Conservation (phyloP, 2,113 vertebrate species). For the Propithecus coquereli region DNA sequence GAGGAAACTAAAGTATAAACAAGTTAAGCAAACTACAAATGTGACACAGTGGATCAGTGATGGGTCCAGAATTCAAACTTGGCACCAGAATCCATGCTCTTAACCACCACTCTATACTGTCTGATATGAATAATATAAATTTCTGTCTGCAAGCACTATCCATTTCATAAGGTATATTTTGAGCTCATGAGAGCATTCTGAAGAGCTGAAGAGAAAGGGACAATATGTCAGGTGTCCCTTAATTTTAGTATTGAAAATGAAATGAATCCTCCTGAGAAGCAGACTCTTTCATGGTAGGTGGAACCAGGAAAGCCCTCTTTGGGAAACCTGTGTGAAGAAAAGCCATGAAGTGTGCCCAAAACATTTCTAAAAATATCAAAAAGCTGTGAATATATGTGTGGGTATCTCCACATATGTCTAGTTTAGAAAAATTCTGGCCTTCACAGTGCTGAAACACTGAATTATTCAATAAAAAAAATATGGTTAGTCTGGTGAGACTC, state of each 20-base stretch:
- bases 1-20: not conserved
- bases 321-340: constrained; percentile 14
- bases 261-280: not conserved
- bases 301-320: not conserved
- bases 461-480: constrained; percentile 44
- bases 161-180: not conserved
- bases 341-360: not conserved
- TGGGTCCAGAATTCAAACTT: not conserved
- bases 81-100: not conserved
- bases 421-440: constrained; percentile 30
- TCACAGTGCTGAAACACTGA: constrained; percentile 28
- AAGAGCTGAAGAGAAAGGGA: not conserved
- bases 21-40: not conserved
- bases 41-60: not conserved
- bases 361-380: constrained; percentile 33
- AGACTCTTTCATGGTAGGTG: not conserved
- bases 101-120: not conserved
- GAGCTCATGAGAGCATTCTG: not conserved
- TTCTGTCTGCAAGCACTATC: not conserved
- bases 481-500: not conserved
- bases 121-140: not conserved
- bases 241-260: constrained; percentile 23
- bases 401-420: constrained; percentile 29
- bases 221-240: not conserved
- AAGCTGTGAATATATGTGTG: constrained; percentile 3